Evolutionary conservation across 2,888 invertebrate genomes (phyloP), one percentile per base, ranked within the genome.

Genomic region (Tipula helvola): DNA sequence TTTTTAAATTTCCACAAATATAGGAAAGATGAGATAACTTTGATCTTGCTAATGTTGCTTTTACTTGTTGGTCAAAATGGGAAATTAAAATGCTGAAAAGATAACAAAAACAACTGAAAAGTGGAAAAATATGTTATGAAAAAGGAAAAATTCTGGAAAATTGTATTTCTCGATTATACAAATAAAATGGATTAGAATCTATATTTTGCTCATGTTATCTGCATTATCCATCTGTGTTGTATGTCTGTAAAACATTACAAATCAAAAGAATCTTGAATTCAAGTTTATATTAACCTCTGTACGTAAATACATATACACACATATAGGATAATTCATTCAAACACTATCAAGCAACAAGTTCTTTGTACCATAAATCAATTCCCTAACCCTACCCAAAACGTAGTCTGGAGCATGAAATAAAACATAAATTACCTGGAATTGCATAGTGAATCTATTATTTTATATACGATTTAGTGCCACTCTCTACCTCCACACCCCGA

Each of bases 31-130:
- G 71, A 71, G 71, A 71, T 71, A 71, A 71, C 71, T 71, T 71
- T 71, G 71, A 71, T 71, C 71, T 71, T 71, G 71, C 71, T 71
- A 71, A 71, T 71, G 71, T 71, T 71, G 71, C 71, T 71, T 71
- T 71, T 71, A 71, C 71, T 71, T 71, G 71, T 71, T 71, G 71
- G 71, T 71, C 71, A 71, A 71, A 71, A 71, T 71, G 71, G 71
- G 3, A 71, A 71, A 71, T 71, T 71, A 71, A 71, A 71, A 71
- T 28, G 28, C 10, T 18, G 10, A 71, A 71, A 71, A 52, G 52
- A 10, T 28, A 71, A 71, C 3, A 18, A 71, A 71, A 71, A 71
- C 18, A 71, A 71, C 8, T 28, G 71, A 28, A 71, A 71, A 71
- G 71, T 28, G 28, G 71, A 71, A 71, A 71, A 71, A 71, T 71